Evolutionary conservation across 1,140 invertebrate species (phyloP).

Genomic region (Marisa cornuarietis): DNA sequence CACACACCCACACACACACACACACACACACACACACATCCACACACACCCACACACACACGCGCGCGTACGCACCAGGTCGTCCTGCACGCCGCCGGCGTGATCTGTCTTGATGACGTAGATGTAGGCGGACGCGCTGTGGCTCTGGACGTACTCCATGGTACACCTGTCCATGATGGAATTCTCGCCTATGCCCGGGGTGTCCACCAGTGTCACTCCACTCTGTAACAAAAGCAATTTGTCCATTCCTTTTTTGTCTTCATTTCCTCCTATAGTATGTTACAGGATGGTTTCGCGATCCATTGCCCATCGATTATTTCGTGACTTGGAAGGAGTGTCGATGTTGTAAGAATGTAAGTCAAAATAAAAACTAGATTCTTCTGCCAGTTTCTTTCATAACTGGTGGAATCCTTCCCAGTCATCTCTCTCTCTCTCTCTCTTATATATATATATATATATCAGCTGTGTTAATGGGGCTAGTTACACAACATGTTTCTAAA

Average conservation of each 20-base stretch:
- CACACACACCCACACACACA: background rate
- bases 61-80: constrained; percentile 41
- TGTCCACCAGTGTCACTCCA: constrained; percentile 57
- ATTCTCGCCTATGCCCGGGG: constrained; percentile 57
- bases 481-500: too few relatives aligned
- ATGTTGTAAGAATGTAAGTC: too few relatives aligned
- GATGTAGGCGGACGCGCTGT: constrained; percentile 51
- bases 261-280: background rate
- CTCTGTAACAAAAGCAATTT: constrained; percentile 35
- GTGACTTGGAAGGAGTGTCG: too few relatives aligned
- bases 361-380: too few relatives aligned
- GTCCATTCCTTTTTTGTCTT: background rate
- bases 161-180: constrained; percentile 51
- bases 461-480: too few relatives aligned
- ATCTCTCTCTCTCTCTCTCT: too few relatives aligned
- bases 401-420: too few relatives aligned
- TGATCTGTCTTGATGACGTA: constrained; percentile 57
- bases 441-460: too few relatives aligned
- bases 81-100: constrained; percentile 55
- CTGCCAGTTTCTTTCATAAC: too few relatives aligned
- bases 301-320: too few relatives aligned
- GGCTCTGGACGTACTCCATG: constrained; percentile 43
- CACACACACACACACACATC: background rate
- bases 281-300: too few relatives aligned
- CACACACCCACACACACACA: background rate